These are phyloP conservation scores for Poecile atricapillus DNA, from an alignment of 2,113 vertebrate genomes.

Conservation along the genomic window DNA sequence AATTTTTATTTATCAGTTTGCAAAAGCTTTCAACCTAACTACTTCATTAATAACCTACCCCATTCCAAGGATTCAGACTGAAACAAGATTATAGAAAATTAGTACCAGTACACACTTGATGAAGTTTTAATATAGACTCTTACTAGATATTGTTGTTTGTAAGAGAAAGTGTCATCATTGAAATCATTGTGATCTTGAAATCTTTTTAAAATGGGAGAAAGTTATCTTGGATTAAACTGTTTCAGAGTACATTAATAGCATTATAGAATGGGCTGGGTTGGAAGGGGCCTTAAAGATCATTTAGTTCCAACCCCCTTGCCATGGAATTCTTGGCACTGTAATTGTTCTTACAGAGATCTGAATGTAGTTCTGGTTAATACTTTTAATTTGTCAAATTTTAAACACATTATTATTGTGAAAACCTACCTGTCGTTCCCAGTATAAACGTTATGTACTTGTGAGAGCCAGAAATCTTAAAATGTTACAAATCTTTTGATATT, in stretches of 20 bases:
- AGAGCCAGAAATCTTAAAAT: neutral
- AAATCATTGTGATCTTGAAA: neutral
- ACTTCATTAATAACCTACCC: neutral
- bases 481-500: neutral
- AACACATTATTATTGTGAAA: neutral
- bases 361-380: neutral
- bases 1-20: neutral
- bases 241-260: neutral
- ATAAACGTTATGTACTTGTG: neutral
- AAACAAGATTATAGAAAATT: neutral
- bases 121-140: neutral
- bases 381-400: neutral
- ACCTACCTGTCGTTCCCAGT: neutral
- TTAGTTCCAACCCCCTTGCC: neutral
- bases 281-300: neutral
- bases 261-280: neutral
- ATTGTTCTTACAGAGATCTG: neutral
- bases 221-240: neutral
- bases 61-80: neutral
- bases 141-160: neutral
- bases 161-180: neutral
- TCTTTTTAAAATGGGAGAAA: neutral
- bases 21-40: neutral
- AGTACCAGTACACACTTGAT: neutral
- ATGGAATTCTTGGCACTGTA: neutral